phyloP scores from a whole-genome alignment of 2,888 invertebrate genomes.

The Anthophora plumipes region DNA sequence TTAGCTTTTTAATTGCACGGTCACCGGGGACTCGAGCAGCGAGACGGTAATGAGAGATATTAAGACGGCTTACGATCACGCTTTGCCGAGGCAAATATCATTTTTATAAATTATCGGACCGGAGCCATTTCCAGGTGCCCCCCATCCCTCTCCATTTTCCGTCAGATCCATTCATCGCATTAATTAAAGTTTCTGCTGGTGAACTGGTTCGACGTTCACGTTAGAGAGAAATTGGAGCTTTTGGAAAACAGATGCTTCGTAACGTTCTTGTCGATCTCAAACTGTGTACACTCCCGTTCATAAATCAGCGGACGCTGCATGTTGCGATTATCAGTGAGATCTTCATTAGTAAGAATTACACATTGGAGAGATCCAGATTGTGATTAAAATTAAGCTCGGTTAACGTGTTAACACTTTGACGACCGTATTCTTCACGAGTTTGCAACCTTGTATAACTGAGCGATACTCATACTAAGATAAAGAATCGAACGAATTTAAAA shows the following conservation, averaged over 20 bases:
- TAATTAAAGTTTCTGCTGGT: slow-evolving; percentile 38
- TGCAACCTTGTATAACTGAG: no score
- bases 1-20: slow-evolving; percentile 83
- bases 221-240: neutral
- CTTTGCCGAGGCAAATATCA: slow-evolving; percentile 72
- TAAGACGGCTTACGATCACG: slow-evolving; percentile 78
- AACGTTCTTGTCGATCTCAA: no score
- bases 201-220: neutral
- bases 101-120: slow-evolving; percentile 70
- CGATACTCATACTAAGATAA: no score
- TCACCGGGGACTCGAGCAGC: slow-evolving; percentile 73
- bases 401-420: no score
- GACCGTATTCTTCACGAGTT: no score
- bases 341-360: no score
- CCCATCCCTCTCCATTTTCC: neutral
- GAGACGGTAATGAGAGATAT: slow-evolving; percentile 80
- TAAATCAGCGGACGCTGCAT: no score
- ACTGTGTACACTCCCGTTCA: no score
- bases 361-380: no score
- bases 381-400: no score
- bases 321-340: no score
- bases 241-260: neutral
- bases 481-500: no score
- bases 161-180: slow-evolving; percentile 37
- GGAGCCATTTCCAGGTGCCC: slow-evolving; percentile 21